phyloP scores from a whole-genome alignment of 2,113 vertebrate species.

The Neogobius melanostomus region DNA sequence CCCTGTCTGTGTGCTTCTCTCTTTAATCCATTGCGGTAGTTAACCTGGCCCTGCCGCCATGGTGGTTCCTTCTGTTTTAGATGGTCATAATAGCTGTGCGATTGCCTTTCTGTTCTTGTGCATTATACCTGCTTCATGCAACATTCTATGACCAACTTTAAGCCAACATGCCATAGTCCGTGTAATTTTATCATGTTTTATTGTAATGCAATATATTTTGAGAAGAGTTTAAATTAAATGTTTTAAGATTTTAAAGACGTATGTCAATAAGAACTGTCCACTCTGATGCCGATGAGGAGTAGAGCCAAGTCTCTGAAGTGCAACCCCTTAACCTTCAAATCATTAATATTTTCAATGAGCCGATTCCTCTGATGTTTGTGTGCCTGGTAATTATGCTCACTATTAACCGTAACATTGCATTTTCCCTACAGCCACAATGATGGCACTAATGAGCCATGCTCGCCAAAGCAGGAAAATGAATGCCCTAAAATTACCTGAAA shows the following conservation, averaged over 20 bases:
- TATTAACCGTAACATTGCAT: conserved; percentile 3
- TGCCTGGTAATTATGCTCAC: conserved; percentile 7
- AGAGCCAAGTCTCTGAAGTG: neutral
- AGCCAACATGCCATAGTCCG: neutral
- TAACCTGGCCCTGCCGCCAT: neutral
- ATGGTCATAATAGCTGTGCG: conserved; percentile 8
- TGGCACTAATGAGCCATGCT: conserved; percentile 2
- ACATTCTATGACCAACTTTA: neutral
- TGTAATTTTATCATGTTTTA: no score
- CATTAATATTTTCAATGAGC: neutral
- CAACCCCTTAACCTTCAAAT: neutral
- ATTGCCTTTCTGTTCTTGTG: conserved; percentile 6
- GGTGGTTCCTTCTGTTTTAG: conserved; percentile 18
- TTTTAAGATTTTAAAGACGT: neutral
- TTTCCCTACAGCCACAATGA: conserved; percentile 5
- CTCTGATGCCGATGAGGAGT: neutral
- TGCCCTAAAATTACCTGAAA: neutral
- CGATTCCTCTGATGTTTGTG: neutral
- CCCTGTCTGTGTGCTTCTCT: conserved; percentile 1
- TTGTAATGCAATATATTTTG: no score
- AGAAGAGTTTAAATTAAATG: no score
- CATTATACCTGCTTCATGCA: neutral
- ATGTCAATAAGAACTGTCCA: neutral
- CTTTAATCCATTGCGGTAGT: conserved; percentile 4
- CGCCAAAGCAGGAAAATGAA: neutral